Evolutionary conservation across 2,797 vertebrate genomes (phyloP).

Genomic region (Alcedo atthis): DNA sequence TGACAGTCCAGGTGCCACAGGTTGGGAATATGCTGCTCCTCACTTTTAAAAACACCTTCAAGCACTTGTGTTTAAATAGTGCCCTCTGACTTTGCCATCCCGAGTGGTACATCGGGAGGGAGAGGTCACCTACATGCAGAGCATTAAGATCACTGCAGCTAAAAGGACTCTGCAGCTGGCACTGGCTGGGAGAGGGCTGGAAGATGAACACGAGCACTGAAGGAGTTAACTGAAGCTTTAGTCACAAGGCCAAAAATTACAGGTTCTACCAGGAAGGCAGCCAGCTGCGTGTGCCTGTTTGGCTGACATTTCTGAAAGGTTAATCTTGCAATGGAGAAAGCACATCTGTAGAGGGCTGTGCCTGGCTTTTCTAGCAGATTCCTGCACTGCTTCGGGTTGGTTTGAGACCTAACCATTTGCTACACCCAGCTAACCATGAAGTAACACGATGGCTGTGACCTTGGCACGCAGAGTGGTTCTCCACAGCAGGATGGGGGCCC

Average conservation of each 20-base stretch:
- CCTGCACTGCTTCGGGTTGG: not conserved
- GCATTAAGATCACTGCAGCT: not conserved
- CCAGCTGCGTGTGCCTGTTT: not conserved
- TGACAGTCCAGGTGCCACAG: not conserved
- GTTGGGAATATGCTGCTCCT: not conserved
- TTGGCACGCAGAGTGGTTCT: not conserved
- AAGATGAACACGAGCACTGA: not conserved
- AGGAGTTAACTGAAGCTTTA: conserved; percentile 40
- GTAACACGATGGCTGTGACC: not conserved
- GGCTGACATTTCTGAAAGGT: conserved; percentile 65
- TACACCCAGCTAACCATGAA: not conserved
- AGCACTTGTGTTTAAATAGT: not conserved
- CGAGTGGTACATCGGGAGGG: not conserved
- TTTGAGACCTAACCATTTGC: not conserved
- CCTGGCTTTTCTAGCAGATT: not conserved
- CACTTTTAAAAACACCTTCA: not conserved
- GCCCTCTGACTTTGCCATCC: conserved; percentile 23
- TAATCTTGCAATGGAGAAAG: conserved; percentile 13
- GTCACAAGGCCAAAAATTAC: not conserved
- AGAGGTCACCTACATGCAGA: not conserved
- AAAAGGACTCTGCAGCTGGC: not conserved
- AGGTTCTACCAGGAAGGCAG: not conserved
- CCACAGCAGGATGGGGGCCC: accelerated
- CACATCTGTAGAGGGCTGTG: not conserved
- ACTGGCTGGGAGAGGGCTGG: not conserved